A percentile compares a stretch with the other conserved stretches of the same genome.
These are phyloP conservation scores for Alosa alosa DNA, from an alignment of 2,113 vertebrate genomes.

Conservation along the genomic window DNA sequence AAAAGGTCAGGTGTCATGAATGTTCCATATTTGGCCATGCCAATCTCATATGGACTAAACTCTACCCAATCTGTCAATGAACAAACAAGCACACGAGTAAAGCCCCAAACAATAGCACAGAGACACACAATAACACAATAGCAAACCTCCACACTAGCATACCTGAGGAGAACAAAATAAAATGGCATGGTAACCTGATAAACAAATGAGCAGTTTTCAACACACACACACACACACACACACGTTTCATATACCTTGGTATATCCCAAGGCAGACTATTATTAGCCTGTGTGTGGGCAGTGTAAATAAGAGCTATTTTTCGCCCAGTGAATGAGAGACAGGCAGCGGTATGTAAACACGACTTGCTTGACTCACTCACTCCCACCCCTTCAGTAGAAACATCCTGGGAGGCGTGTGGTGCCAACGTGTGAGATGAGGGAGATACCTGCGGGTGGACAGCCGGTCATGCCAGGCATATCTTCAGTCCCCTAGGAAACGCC, in stretches of 20 bases:
- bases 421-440: not conserved
- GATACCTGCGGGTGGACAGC: not conserved
- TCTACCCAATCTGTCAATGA: conserved; percentile 91
- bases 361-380: not conserved
- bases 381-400: not conserved
- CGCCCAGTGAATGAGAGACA: not conserved
- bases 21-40: conserved; percentile 98
- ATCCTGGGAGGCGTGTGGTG: not conserved
- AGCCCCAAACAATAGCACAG: not conserved
- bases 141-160: not conserved
- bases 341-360: not conserved
- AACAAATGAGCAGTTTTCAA: not conserved
- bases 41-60: conserved; percentile 95
- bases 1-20: conserved; percentile 95
- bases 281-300: not conserved
- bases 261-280: not conserved
- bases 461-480: not conserved
- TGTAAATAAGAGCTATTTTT: not conserved
- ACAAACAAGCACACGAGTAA: conserved; percentile 11
- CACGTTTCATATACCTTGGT: not conserved
- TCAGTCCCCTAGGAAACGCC: not conserved
- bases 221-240: not conserved
- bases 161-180: too few relatives aligned
- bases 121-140: not conserved
- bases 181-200: not conserved